phyloP scores from a whole-genome alignment of 1,140 invertebrate genomes.

The Notospermus geniculatus region DNA sequence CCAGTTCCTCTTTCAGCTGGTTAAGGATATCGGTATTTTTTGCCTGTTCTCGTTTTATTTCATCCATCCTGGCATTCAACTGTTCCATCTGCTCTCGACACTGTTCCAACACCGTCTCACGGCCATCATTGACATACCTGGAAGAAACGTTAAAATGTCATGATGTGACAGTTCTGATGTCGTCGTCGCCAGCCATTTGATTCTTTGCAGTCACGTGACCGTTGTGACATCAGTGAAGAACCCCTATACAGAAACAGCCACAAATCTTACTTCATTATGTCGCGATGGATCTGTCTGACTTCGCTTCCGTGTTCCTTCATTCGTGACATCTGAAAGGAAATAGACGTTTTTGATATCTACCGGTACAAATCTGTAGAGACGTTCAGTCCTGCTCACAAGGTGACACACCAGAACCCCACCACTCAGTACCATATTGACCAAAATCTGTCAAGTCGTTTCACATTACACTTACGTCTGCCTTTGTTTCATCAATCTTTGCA shows the following conservation, averaged over 20 bases:
- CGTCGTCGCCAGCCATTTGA: no score
- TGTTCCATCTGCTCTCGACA: slow-evolving; percentile 24
- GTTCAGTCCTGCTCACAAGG: neutral
- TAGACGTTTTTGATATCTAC: no score
- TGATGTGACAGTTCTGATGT: no score
- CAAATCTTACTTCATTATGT: slow-evolving; percentile 38
- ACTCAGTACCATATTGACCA: no score
- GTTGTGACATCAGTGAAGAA: no score
- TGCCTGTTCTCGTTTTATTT: slow-evolving; percentile 39
- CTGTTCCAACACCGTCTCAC: slow-evolving; percentile 29
- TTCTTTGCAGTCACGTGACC: no score
- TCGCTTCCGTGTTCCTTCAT: slow-evolving; percentile 33
- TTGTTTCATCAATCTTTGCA: slow-evolving; percentile 34
- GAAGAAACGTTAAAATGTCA: no score
- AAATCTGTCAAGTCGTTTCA: neutral
- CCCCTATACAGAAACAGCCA: no score
- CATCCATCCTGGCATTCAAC: slow-evolving; percentile 25
- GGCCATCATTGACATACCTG: slow-evolving; percentile 42
- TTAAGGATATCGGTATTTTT: slow-evolving; percentile 60
- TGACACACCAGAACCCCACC: neutral
- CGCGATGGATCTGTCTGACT: slow-evolving; percentile 34
- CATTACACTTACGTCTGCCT: slow-evolving; percentile 36
- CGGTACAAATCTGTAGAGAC: no score
- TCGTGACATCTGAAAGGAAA: slow-evolving; percentile 33
- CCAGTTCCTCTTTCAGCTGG: slow-evolving; percentile 60